These are phyloP conservation scores for Noctua pronuba DNA, from an alignment of 2,888 invertebrate genomes.

Conservation along the genomic window DNA sequence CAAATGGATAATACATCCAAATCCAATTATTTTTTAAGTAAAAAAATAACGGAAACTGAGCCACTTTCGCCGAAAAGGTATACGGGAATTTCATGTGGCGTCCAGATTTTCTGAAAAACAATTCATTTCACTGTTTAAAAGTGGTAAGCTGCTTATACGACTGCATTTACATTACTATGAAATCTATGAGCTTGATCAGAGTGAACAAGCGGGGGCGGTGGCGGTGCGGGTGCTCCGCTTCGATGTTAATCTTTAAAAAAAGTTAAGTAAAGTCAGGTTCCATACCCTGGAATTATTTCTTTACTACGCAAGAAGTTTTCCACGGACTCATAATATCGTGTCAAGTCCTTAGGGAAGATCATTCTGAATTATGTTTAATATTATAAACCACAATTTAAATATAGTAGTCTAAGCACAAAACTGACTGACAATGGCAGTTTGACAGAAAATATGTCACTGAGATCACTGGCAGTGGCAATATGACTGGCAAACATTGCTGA, in stretches of 20 bases:
- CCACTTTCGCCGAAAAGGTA: slow-evolving; percentile 94
- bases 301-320: slow-evolving; percentile 69
- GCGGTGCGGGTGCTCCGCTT: neutral
- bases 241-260: neutral
- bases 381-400: neutral
- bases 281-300: slow-evolving; percentile 79
- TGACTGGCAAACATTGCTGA: neutral
- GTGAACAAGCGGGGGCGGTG: neutral
- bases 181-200: neutral
- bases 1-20: slow-evolving; percentile 92
- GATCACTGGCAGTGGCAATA: neutral
- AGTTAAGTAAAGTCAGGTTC: slow-evolving; percentile 15
- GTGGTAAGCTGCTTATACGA: neutral
- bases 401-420: too few species aligned
- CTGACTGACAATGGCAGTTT: neutral
- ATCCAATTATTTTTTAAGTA: slow-evolving; percentile 94
- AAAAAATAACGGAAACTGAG: slow-evolving; percentile 94
- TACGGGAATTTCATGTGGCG: slow-evolving; percentile 97
- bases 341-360: slow-evolving; percentile 74
- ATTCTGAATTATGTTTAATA: slow-evolving; percentile 53
- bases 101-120: slow-evolving; percentile 84
- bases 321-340: slow-evolving; percentile 68
- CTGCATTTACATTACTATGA: too few species aligned
- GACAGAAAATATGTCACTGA: neutral
- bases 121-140: slow-evolving; percentile 9